Conservation (phyloP, 2,888 invertebrate species). For the Oscheius sp. region DNA sequence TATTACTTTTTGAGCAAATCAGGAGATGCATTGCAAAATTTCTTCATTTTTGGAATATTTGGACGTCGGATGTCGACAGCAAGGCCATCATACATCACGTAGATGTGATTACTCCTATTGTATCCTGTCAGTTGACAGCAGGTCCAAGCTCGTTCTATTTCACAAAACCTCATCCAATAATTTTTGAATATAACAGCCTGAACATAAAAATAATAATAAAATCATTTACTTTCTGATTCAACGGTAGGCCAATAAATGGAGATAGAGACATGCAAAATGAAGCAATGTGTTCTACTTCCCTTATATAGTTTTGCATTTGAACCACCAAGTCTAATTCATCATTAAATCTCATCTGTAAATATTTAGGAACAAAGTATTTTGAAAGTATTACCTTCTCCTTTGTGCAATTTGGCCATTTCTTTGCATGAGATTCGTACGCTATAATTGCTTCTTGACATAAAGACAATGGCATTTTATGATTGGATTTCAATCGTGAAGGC, state of each 20-base stretch:
- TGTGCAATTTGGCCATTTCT: neutral
- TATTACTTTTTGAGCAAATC: conserved; percentile 3
- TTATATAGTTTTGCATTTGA: no score
- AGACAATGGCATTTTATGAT: neutral
- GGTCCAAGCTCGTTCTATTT: conserved; percentile 44
- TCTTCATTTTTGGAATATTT: neutral
- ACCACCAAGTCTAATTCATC: no score
- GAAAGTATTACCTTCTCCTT: neutral
- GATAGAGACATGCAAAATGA: conserved; percentile 47
- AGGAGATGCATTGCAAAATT: neutral
- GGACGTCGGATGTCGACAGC: neutral
- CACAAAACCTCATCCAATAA: conserved; percentile 46
- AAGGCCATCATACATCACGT: conserved; percentile 8
- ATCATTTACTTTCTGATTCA: conserved; percentile 47
- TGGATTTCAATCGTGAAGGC: no score
- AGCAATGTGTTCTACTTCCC: no score
- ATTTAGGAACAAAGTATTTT: no score
- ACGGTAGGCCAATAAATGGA: conserved; percentile 42
- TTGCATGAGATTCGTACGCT: neutral
- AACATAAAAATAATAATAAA: neutral
- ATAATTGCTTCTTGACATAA: neutral
- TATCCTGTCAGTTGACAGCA: conserved; percentile 43
- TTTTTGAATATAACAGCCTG: conserved; percentile 45
- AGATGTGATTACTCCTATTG: conserved; percentile 36
- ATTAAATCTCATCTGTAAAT: no score